Base-by-base conservation (phyloP, 1,140 invertebrate species). In the Drosophila mojavensis region DNA sequence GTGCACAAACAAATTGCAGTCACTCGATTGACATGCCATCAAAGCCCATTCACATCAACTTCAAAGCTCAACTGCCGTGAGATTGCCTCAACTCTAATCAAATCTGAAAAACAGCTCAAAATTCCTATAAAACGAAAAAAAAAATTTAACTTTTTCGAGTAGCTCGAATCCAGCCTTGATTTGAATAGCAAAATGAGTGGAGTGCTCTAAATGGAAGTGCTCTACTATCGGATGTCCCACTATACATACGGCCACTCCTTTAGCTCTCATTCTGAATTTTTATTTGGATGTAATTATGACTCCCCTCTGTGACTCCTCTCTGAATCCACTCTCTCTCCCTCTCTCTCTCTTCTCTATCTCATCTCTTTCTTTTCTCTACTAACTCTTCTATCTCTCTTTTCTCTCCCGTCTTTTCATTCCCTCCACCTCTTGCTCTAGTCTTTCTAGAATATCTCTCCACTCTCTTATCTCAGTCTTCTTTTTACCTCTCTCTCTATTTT, bases 1-100 rank as follows among this genome's bases (percentile, higher is more conserved):
- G 33, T 55, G 36, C 20, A 17, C 15, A 15, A 39, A 39, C 24
- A 50, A 54, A 43, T 43, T 45, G 62, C 48, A 70, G 20, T 30
- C 36, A 56, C 36, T 56, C 54, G 33, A 56, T 56, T 41, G 54
- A 20, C 30, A 20, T 39, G 10, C 30, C 54, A 39, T 26, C 54
- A 43, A 33, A 56, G 3, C 5, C 51, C 67, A 69, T 28, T 64
- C 68, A 62, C 61, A 51, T 60, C 43, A 48, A 28, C 15, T 39
- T 63, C 50, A 45, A 70, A 55, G 20, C 20, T 47, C 43, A 47
- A 47, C 43, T 17, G 20, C 33, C 48, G 36, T 62, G 48, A 53
- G 66, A 69, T 62, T 69, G 66, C 24, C 20, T 17, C 59, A 59
- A 15, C 28, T 26, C 59, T 47, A 62, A 54, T 55, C 17, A 28